These are phyloP conservation scores for Bradypus variegatus DNA, from an alignment of 2,797 vertebrate genomes.

Conservation along the genomic window DNA sequence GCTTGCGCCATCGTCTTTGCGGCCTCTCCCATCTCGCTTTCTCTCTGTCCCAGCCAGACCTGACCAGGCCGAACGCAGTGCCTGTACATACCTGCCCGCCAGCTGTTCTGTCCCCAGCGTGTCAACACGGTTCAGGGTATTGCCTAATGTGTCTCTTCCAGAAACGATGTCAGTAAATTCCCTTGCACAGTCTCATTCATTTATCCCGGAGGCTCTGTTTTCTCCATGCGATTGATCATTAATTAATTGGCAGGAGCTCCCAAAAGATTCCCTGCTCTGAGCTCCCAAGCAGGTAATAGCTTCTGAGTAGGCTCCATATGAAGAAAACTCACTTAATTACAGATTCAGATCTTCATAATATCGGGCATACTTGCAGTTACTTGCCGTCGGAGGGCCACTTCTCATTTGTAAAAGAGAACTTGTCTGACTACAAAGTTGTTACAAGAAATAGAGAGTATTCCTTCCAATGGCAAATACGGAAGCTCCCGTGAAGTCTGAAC, in stretches of 20 bases:
- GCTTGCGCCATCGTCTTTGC: background rate
- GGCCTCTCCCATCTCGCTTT: accelerated
- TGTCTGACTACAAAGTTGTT: background rate
- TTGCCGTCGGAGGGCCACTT: background rate
- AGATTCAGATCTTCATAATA: background rate
- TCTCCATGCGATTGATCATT: background rate
- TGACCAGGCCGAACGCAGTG: accelerated
- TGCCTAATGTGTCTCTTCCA: background rate
- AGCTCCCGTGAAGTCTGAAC: background rate
- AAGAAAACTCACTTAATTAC: background rate
- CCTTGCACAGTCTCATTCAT: background rate
- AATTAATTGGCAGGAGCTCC: background rate
- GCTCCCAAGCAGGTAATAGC: background rate
- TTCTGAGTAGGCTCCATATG: background rate
- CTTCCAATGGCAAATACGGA: background rate
- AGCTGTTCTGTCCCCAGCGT: background rate
- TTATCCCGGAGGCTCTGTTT: accelerated
- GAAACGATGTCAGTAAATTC: accelerated
- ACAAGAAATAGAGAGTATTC: background rate
- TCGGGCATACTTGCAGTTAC: background rate
- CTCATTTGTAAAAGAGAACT: background rate
- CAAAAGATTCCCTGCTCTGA: background rate
- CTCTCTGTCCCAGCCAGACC: no score
- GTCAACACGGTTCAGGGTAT: background rate
- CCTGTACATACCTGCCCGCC: background rate